Evolutionary conservation across 2,888 invertebrate genomes (phyloP).

Genomic region (Drepana falcataria): DNA sequence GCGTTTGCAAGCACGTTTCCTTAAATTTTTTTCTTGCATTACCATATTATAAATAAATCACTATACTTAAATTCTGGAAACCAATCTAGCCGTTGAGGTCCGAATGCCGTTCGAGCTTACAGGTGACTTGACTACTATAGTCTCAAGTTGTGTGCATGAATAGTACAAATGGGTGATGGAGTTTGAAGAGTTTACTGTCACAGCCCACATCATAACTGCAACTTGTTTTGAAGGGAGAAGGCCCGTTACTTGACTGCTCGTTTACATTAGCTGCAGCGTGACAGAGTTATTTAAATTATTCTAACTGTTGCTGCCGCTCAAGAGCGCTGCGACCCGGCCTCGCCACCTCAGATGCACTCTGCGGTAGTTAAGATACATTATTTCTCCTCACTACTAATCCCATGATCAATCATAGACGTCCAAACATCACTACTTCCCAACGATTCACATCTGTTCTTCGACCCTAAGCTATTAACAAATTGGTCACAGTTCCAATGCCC

Average conservation of each 20-base stretch:
- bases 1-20: too few relatives aligned
- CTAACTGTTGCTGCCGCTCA: conserved; percentile 56
- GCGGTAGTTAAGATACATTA: conserved; percentile 9
- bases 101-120: too few relatives aligned
- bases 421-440: conserved; percentile 1
- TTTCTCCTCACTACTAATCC: conserved; percentile 4
- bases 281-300: conserved; percentile 67
- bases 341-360: conserved; percentile 33
- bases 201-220: conserved; percentile 1
- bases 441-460: background rate
- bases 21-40: too few relatives aligned
- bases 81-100: too few relatives aligned
- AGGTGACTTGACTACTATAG: too few relatives aligned
- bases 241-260: conserved; percentile 56
- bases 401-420: conserved; percentile 6
- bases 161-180: conserved; percentile 9
- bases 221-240: conserved; percentile 53
- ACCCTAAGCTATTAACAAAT: conserved; percentile 8
- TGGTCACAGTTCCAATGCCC: conserved; percentile 13
- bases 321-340: conserved; percentile 51
- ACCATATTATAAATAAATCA: too few relatives aligned
- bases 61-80: too few relatives aligned
- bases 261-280: conserved; percentile 55
- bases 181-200: conserved; percentile 18
- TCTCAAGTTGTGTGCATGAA: too few relatives aligned